Evolutionary conservation across 2,113 vertebrate genomes (phyloP), one percentile per base, ranked within the genome.

Genomic region (Desmodus rotundus): DNA sequence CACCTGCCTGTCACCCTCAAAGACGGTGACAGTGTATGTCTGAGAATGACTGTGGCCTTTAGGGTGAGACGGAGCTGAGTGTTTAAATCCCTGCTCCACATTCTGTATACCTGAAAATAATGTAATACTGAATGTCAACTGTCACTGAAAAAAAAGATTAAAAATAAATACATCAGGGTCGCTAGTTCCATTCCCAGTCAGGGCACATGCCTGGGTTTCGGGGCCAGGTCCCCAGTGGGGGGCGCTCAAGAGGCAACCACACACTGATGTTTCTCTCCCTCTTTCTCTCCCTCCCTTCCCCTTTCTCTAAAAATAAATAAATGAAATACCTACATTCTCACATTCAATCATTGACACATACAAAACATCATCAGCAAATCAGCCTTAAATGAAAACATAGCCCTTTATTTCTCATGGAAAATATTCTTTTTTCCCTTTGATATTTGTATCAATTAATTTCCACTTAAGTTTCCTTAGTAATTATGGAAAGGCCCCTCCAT

Each of bases 361-460:
- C 38, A 61, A 76, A 80, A 31, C 24, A 52, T 38, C 5, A 91
- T 36, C 14, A 87, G 43, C 61, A 72, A 56, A 45, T 82, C 7
- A 65, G 16, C 70, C 50, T 74, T 87, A 92, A 58, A 26, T 96
- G 52, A 47, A 41, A 93, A 85, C 0, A 20, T 1, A 65, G 38
- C 20, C 20, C 88, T 84, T 81, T 20, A 50, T 85, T 88, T 72
- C 38, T 33, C 70, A 56, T 12, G 31, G 38, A 82, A 90, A 94
- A 74, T 84, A 74, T 67, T 38, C 13, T 91, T 67, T 24, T 72
- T 68, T 81, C 38, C 68, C 31, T n/a, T 87, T n/a, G n/a, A 28
- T 74, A 45, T n/a, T 61, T 24, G 41, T 12, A 36, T 47, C 43
- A 67, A 15, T 78, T 20, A 74, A 82, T 72, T 41, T 87, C n/a